These are phyloP conservation scores for Leptura quadrifasciata DNA, from an alignment of 2,888 invertebrate genomes.

Conservation along the genomic window DNA sequence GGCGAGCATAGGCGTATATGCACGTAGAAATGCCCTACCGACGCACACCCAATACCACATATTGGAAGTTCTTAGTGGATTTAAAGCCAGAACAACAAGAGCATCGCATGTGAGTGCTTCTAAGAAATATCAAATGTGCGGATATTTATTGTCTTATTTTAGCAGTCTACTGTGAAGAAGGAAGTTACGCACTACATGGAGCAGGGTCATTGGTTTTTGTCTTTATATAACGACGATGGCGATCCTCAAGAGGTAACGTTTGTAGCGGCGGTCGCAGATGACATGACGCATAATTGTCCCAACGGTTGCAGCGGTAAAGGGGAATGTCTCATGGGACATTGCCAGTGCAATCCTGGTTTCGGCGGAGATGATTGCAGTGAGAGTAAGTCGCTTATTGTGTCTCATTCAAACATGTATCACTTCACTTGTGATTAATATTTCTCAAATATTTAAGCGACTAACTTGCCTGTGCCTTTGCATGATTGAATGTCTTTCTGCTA, in stretches of 20 bases:
- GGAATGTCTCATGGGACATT: conserved; percentile 95
- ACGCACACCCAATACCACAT: conserved; percentile 98
- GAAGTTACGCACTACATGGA: conserved; percentile 97
- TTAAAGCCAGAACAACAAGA: conserved; percentile 88
- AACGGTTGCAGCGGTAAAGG: conserved; percentile 98
- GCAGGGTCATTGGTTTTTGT: conserved; percentile 97
- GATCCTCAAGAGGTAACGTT: conserved; percentile 92
- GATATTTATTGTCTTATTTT: conserved; percentile 39
- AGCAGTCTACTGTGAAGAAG: conserved; percentile 89
- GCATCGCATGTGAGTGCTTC: conserved; percentile 87
- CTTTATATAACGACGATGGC: conserved; percentile 96
- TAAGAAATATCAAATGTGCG: background rate
- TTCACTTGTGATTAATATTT: conserved; percentile 20
- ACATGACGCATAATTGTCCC: conserved; percentile 96
- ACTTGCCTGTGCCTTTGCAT: conserved; percentile 56
- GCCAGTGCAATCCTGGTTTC: conserved; percentile 97
- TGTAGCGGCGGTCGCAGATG: conserved; percentile 89
- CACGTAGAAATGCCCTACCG: conserved; percentile 93
- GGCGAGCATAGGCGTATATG: conserved; percentile 96
- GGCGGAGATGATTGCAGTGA: conserved; percentile 97
- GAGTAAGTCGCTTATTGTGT: conserved; percentile 81
- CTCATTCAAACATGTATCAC: conserved; percentile 5
- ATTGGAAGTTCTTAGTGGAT: conserved; percentile 93
- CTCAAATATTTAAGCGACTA: conserved; percentile 31
- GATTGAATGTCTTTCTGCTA: conserved; percentile 69